Conservation (phyloP, 2,888 invertebrate genomes). For the Idaea biselata region DNA sequence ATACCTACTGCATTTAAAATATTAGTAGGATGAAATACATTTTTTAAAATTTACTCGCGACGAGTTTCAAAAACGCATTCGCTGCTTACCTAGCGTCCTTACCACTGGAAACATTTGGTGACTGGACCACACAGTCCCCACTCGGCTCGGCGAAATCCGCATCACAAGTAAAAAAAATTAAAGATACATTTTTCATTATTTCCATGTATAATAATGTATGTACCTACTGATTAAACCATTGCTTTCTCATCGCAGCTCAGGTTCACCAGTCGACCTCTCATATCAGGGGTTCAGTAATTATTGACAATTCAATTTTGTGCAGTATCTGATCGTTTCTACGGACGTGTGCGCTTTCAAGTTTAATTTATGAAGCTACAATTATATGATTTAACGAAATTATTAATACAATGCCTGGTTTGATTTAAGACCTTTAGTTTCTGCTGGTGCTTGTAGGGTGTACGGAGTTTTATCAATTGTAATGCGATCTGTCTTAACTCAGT, state of each 20-base stretch:
- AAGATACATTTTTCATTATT: too few species aligned
- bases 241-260: constrained; percentile 12
- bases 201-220: not conserved
- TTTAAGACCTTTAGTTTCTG: constrained; percentile 7
- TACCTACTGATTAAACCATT: not conserved
- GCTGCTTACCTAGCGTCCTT: too few species aligned
- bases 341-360: constrained; percentile 36
- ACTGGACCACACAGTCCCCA: too few species aligned
- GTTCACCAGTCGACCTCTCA: constrained; percentile 20
- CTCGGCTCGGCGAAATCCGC: too few species aligned
- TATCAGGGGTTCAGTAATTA: constrained; percentile 51
- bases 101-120: too few species aligned
- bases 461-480: not conserved
- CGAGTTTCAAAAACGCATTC: too few species aligned
- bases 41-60: too few species aligned
- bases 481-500: too few species aligned
- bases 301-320: constrained; percentile 71
- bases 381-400: not conserved
- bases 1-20: too few species aligned
- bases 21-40: too few species aligned
- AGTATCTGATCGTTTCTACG: constrained; percentile 56
- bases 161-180: too few species aligned
- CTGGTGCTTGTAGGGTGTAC: not conserved
- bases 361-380: constrained; percentile 23
- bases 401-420: constrained; percentile 2